phyloP scores from a whole-genome alignment of 2,113 vertebrate species.

The Dicerorhinus sumatrensis region DNA sequence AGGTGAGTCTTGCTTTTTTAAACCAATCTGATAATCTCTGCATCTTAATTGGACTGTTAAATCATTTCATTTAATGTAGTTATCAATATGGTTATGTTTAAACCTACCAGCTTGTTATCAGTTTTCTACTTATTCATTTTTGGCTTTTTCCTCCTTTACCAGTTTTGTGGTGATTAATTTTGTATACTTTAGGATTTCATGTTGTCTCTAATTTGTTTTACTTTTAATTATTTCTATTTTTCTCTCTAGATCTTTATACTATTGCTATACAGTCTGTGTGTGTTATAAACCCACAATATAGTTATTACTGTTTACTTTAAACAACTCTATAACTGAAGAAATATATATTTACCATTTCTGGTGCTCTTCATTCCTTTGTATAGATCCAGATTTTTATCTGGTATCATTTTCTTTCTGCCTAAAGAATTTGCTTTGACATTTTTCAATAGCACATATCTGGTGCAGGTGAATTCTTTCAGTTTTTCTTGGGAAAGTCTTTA shows the following conservation, averaged over 20 bases:
- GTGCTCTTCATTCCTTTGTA: background rate
- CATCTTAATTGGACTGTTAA: background rate
- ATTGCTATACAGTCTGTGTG: background rate
- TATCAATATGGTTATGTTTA: background rate
- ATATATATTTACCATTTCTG: background rate
- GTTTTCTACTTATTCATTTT: background rate
- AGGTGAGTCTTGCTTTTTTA: background rate
- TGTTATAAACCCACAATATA: background rate
- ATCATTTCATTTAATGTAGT: background rate
- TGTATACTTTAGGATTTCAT: background rate
- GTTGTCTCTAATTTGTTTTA: background rate
- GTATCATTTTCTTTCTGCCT: background rate
- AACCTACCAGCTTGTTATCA: background rate
- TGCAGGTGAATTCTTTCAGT: background rate
- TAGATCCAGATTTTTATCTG: background rate
- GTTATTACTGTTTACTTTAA: background rate
- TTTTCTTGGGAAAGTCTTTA: background rate
- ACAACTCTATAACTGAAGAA: background rate
- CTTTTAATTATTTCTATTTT: background rate
- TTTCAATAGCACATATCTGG: background rate
- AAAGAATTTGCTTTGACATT: background rate
- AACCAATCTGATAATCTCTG: background rate
- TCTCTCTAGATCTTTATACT: background rate
- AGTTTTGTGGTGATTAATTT: background rate
- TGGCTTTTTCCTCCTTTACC: background rate